phyloP scores from a whole-genome alignment of 2,113 vertebrate species.

The Phalacrocorax aristotelis region DNA sequence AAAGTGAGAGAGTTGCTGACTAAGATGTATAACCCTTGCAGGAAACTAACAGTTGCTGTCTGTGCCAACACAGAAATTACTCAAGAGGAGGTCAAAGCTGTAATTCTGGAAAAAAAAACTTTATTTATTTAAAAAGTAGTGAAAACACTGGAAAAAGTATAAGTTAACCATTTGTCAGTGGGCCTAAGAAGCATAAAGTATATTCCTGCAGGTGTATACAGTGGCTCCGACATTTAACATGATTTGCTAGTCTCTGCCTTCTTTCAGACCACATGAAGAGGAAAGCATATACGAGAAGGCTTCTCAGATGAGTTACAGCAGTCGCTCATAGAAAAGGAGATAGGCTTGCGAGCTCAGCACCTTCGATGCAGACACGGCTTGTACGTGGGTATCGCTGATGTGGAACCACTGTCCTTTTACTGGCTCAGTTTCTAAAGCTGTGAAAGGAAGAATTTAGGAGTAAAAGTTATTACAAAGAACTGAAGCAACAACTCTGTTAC shows the following conservation, averaged over 20 bases:
- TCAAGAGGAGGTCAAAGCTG: not conserved
- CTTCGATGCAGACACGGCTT: constrained; percentile 82
- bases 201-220: not conserved
- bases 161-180: constrained; percentile 1
- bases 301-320: constrained; percentile 62
- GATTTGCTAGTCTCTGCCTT: not conserved
- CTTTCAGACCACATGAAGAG: not conserved
- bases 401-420: constrained; percentile 91
- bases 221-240: not conserved
- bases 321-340: constrained; percentile 95
- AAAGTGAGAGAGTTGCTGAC: not conserved
- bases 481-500: not conserved
- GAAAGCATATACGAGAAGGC: not conserved
- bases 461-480: not conserved
- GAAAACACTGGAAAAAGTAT: constrained; percentile 32
- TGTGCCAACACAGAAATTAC: not conserved
- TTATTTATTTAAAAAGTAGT: constrained; percentile 36
- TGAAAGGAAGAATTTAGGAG: not conserved
- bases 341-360: constrained; percentile 93
- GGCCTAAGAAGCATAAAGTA: not conserved
- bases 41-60: not conserved
- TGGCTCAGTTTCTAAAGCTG: constrained; percentile 71
- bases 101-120: not conserved
- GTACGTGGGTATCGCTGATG: constrained; percentile 88
- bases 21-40: not conserved